Evolutionary conservation across 2,113 vertebrate species (phyloP).

Genomic region (Aphelocoma coerulescens): DNA sequence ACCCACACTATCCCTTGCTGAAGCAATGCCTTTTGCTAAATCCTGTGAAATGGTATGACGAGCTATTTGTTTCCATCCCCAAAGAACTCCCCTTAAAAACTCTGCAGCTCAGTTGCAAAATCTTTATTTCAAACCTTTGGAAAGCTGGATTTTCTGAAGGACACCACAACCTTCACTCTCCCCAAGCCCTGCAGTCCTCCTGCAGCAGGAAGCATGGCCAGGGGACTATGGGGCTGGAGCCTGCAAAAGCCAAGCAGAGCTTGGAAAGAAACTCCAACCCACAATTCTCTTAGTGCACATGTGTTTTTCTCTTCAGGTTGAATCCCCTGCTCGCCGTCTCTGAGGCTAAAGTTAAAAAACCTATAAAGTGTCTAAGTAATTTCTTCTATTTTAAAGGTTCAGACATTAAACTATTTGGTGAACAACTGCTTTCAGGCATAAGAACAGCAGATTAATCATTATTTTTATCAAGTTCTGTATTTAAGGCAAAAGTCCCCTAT

Average conservation of each 20-base stretch:
- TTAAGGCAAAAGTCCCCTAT: background rate
- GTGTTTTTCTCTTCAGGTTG: background rate
- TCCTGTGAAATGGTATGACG: background rate
- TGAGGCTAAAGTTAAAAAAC: background rate
- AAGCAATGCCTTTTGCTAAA: background rate
- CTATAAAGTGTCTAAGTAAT: background rate
- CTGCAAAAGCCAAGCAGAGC: background rate
- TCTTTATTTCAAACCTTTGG: background rate
- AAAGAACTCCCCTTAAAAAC: conserved; percentile 6
- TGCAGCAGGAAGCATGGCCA: background rate
- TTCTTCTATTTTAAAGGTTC: background rate
- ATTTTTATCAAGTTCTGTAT: conserved; percentile 11
- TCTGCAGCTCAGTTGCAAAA: background rate
- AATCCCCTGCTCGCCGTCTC: rapidly evolving
- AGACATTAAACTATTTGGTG: background rate
- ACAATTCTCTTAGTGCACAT: background rate
- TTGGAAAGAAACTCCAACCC: background rate
- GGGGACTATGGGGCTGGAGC: background rate
- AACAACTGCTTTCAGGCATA: background rate
- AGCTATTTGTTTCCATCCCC: conserved; percentile 20
- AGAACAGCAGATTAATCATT: background rate
- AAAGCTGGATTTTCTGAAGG: conserved; percentile 18
- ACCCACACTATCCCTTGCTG: background rate
- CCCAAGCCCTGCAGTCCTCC: background rate
- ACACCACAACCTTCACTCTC: background rate